Base-by-base conservation (phyloP, 2,113 vertebrate species). In the Saccopteryx leptura region DNA sequence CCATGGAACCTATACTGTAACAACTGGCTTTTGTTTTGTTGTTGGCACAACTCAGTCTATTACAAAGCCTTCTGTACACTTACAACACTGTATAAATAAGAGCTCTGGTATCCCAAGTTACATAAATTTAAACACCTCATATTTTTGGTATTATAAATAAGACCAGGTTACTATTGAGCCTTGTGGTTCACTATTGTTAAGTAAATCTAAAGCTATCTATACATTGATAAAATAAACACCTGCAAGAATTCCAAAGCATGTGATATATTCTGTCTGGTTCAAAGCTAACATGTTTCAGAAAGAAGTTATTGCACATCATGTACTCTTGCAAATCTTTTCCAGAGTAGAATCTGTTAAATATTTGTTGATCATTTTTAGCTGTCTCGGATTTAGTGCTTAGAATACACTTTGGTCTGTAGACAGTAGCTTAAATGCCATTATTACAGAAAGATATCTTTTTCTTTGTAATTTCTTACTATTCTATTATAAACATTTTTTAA, bases 131-230 rank as follows among this genome's bases (percentile, higher is more conserved):
- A 94, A 74, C 93, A 31, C 78, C 83, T 95, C 94, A 90, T 85
- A 68, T 76, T 95, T 92, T 83, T 66, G 48, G 68, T 97, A 91
- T 97, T 95, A 46, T 94, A 96, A 97, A 97, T 65, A 98, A 92
- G 50, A 66, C 75, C 28, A 54, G 31, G 68, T 90, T 81, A 72
- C 89, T 92, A 76, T 79, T 90, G 56, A 96, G 46, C 17, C 71
- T 50, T 74, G 46, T 79, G 61, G 56, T 82, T 93, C 66, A 71
- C 83, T 58, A 93, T 94, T 91, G 52, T 46, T 93, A 79, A 54
- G 81, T 76, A 83, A 88, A 26, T 93, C 66, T 92, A 95, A 93
- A 93, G 58, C 31, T 81, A 84, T 91, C 93, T 96, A 79, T 60
- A 85, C 4, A 54, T 68, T 81, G 83, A 82, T 74, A 96, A 95